Conservation (phyloP, 2,113 vertebrate species). For the Dicrurus megarhynchus region DNA sequence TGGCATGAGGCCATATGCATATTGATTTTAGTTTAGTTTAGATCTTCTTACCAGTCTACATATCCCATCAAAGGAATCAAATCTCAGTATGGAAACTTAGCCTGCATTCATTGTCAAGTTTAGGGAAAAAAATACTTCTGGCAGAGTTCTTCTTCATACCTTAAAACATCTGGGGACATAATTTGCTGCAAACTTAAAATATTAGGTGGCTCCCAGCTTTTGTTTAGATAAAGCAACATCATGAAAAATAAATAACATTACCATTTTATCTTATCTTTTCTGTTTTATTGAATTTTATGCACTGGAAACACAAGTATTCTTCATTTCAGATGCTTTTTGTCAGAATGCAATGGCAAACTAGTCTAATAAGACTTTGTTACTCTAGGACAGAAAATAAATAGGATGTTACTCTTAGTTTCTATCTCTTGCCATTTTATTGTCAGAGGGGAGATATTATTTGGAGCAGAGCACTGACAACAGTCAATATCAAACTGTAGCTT, state of each 20-base stretch:
- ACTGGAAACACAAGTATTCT: not conserved
- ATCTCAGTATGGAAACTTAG: not conserved
- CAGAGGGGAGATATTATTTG: not conserved
- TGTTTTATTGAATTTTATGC: not conserved
- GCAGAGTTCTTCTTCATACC: conserved; percentile 9
- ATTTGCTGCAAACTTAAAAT: not conserved
- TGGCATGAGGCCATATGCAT: not conserved
- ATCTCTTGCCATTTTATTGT: not conserved
- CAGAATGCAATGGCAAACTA: not conserved
- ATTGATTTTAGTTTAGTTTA: not conserved
- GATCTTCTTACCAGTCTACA: not conserved
- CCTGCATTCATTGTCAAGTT: not conserved
- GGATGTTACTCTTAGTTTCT: not conserved
- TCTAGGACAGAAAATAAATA: not conserved
- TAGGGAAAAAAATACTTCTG: not conserved
- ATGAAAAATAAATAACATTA: not conserved
- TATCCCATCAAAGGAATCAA: not conserved
- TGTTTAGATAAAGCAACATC: not conserved
- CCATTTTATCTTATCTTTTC: not conserved
- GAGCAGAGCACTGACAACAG: not conserved
- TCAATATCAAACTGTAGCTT: not conserved
- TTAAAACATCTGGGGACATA: not conserved
- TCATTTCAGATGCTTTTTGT: not conserved
- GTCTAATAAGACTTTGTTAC: not conserved
- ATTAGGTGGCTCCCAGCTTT: not conserved